Percentiles rank a stretch among this genome's conserved stretches.
Conservation (phyloP, 53 echinoderm and acorn worm genomes). For the Temnopleurus reevesii region DNA sequence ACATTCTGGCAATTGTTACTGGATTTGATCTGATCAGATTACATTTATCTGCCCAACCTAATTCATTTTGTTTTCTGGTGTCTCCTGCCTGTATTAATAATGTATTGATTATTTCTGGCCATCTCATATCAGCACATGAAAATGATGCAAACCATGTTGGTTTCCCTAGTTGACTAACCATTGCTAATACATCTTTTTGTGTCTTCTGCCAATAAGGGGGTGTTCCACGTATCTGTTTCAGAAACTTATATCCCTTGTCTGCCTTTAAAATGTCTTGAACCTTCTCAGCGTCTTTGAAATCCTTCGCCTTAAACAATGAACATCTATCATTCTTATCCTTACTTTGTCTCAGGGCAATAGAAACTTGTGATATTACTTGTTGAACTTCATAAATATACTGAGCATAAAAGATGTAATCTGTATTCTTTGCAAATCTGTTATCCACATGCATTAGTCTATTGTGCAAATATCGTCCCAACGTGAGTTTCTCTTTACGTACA, state of each 20-base stretch:
- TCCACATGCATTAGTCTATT: conserved; percentile 69
- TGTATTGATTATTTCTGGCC: conserved; percentile 62
- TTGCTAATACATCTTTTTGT: conserved; percentile 68
- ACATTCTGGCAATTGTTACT: conserved; percentile 79
- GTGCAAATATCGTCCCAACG: conserved; percentile 73
- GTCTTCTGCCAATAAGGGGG: conserved; percentile 71
- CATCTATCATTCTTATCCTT: conserved; percentile 32
- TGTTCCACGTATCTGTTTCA: conserved; percentile 71
- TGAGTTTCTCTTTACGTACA: conserved; percentile 53
- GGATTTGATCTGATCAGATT: conserved; percentile 66
- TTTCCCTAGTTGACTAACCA: conserved; percentile 67
- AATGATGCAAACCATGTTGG: conserved; percentile 74
- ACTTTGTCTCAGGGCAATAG: conserved; percentile 78
- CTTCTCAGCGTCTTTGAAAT: conserved; percentile 55
- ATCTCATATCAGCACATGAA: conserved; percentile 63
- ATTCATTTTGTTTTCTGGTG: conserved; percentile 35
- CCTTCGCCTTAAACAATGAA: conserved; percentile 36
- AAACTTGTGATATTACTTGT: conserved; percentile 69
- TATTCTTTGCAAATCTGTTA: conserved; percentile 71
- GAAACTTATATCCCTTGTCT: conserved; percentile 61
- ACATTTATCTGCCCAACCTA: conserved; percentile 68
- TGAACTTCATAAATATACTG: conserved; percentile 76
- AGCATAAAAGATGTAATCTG: conserved; percentile 81
- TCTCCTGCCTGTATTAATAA: conserved; percentile 59
- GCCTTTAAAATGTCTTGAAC: conserved; percentile 51